Evolutionary conservation across 1,140 invertebrate genomes (phyloP).

Genomic region (Hycleus cichorii): DNA sequence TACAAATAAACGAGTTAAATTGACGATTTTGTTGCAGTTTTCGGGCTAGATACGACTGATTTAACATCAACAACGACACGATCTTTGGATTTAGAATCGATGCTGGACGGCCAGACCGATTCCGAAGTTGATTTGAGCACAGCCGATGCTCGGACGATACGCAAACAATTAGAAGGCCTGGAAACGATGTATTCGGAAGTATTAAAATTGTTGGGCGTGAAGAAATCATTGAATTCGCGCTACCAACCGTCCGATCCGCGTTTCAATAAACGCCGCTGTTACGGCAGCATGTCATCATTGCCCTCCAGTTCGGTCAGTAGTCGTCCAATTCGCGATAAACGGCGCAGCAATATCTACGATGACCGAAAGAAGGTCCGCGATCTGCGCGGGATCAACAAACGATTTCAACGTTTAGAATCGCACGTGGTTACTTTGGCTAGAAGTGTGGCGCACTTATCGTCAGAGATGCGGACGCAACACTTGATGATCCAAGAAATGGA

Average conservation of each 20-base stretch:
- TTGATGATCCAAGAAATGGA: conserved; percentile 87
- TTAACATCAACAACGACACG: conserved; percentile 70
- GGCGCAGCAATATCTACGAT: conserved; percentile 46
- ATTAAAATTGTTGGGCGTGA: conserved; percentile 68
- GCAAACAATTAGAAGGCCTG: conserved; percentile 75
- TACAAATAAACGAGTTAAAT: not conserved
- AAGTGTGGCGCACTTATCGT: conserved; percentile 87
- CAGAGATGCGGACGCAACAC: conserved; percentile 87
- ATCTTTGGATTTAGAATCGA: conserved; percentile 70
- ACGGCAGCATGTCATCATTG: conserved; percentile 47
- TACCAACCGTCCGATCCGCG: conserved; percentile 55
- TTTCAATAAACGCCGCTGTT: conserved; percentile 48
- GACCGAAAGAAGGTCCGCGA: conserved; percentile 71
- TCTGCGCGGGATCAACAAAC: conserved; percentile 73
- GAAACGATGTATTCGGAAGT: conserved; percentile 77
- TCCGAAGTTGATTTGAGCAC: conserved; percentile 70
- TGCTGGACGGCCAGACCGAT: conserved; percentile 60
- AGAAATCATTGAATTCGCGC: conserved; percentile 45
- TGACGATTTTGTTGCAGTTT: conserved; percentile 46
- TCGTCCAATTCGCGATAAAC: conserved; percentile 58
- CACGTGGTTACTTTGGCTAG: conserved; percentile 87
- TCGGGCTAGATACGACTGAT: conserved; percentile 65
- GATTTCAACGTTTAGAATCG: conserved; percentile 83
- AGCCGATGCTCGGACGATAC: conserved; percentile 68
- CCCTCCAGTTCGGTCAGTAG: conserved; percentile 73